These are phyloP conservation scores for Hesperia comma DNA, from an alignment of 2,888 invertebrate species.

Conservation along the genomic window DNA sequence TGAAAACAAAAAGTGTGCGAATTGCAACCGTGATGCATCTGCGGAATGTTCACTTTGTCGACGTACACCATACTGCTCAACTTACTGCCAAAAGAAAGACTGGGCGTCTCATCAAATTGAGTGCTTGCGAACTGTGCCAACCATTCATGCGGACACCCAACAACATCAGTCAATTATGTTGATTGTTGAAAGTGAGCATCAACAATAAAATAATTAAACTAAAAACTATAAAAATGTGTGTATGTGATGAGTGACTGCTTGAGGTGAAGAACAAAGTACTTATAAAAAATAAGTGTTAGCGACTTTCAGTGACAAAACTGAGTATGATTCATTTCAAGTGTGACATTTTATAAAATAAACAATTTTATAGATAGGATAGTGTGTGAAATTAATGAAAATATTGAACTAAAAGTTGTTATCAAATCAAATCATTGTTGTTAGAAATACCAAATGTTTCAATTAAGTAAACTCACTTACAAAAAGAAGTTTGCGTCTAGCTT, in stretches of 20 bases:
- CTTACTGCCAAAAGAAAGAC: constrained; percentile 95
- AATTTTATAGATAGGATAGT: too few species aligned
- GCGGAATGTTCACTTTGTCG: constrained; percentile 94
- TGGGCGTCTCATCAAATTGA: constrained; percentile 94
- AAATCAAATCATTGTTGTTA: constrained; percentile 11
- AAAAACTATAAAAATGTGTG: constrained; percentile 41
- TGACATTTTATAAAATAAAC: neutral
- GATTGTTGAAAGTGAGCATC: constrained; percentile 90
- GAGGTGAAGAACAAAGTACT: neutral
- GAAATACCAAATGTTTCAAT: constrained; percentile 8
- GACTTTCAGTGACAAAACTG: neutral
- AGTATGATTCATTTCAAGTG: neutral
- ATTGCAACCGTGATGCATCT: constrained; percentile 94
- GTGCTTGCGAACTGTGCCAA: constrained; percentile 88
- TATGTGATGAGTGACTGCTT: neutral
- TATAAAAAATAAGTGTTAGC: neutral
- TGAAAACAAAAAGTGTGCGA: constrained; percentile 93
- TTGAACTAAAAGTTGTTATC: neutral
- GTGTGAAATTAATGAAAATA: neutral
- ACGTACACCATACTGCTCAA: constrained; percentile 94
- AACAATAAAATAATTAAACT: constrained; percentile 57
- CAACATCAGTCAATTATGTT: constrained; percentile 92
- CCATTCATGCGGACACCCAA: constrained; percentile 71
- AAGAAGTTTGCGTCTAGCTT: neutral
- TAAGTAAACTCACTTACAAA: neutral